These are phyloP conservation scores for Leucopsar rothschildi DNA, from an alignment of 2,113 vertebrate genomes.

Conservation along the genomic window DNA sequence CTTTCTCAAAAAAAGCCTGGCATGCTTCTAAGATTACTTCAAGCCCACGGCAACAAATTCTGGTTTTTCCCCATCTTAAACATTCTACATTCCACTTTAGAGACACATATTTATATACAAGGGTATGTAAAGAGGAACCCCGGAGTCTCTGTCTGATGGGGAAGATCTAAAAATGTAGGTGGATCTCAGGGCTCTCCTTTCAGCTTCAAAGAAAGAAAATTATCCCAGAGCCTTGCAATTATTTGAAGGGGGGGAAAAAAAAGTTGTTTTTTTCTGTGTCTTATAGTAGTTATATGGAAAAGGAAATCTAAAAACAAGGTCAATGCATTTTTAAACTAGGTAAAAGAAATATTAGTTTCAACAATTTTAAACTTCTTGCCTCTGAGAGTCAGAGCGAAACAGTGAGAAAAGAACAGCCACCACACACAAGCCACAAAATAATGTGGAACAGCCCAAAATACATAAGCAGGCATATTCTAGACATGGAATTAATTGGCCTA, in stretches of 20 bases:
- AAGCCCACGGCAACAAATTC: neutral
- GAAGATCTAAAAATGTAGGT: neutral
- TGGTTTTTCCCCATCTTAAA: neutral
- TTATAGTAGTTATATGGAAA: too few species aligned
- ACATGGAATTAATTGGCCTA: neutral
- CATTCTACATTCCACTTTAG: neutral
- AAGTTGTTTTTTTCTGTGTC: too few species aligned
- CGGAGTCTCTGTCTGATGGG: neutral
- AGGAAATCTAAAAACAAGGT: neutral
- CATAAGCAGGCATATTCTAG: neutral
- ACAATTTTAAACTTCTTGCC: neutral
- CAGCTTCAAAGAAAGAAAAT: neutral
- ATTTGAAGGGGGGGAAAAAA: neutral
- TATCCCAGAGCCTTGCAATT: neutral
- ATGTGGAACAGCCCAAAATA: neutral
- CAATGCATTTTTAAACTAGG: neutral
- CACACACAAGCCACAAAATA: neutral
- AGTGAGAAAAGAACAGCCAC: neutral
- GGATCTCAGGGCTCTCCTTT: neutral
- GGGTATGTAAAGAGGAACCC: neutral
- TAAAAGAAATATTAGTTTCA: neutral
- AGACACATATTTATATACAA: neutral
- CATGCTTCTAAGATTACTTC: neutral
- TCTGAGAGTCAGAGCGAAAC: neutral
- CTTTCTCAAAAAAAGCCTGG: neutral